Base-by-base conservation (phyloP, 2,113 vertebrate genomes). In the Tyrannus savana region DNA sequence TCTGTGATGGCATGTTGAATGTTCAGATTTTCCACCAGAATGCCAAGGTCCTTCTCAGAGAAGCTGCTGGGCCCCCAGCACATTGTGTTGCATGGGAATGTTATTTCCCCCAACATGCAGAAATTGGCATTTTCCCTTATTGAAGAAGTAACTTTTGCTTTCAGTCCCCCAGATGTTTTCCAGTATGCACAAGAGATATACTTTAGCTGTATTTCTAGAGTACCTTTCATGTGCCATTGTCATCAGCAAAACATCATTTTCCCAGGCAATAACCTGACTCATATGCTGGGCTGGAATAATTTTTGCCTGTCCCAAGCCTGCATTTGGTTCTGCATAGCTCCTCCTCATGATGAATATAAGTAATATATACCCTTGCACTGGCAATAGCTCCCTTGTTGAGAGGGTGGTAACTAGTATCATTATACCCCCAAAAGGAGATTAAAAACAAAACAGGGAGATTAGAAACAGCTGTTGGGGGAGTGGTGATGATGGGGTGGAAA, bases 391-490 rank as follows among this genome's bases (percentile, higher is more conserved):
- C 66, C 63, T 81, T n/a, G 50, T 88, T 59, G 67, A 67, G 18
- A 88, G 76, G 22, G n/a, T 52, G 75, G 68, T 81, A 81, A 88
- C 80, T 75, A 85, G 63, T 55, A 77, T 71, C 63, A 25, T 47
- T 83, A 33, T 86, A 74, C 22, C 79, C 84, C 44, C 72, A 71
- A 90, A 96, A 76, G 9, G 35, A 87, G 66, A 74, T 91, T 71
- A 87, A 81, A 95, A 97, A 95, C 94, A 96, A 93, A 96, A 77
- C 82, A 95, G 46, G 18, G 82, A 88, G 87, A 94, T 95, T 94
- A 93, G 76, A 58, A 85, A 81, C 90, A 89, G 92, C 93, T 95
- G 92, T 35, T 85, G 39, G 85, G 60, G 74, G 80, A 89, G 76
- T 81, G 68, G 76, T 78, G 76, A 72, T 81, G 86, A 71, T 96